Percentiles rank a stretch among this genome's conserved stretches.
Evolutionary conservation across 2,797 vertebrate species (phyloP).

Genomic region (Pangasius mekongensis): DNA sequence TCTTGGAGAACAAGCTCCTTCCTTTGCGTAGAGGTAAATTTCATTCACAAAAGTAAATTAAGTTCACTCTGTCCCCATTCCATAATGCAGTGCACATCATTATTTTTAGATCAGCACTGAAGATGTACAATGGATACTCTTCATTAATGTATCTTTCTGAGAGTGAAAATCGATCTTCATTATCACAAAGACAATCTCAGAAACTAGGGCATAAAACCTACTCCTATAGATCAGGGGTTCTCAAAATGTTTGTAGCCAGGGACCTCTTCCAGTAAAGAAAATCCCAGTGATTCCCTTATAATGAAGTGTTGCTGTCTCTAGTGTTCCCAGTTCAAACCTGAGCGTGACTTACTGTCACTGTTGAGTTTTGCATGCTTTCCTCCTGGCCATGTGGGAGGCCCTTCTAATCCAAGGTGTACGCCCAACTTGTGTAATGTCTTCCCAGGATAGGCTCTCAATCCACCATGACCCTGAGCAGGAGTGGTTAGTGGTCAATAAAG

Average conservation of each 20-base stretch:
- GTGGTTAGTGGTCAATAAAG: background rate
- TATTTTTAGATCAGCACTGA: background rate
- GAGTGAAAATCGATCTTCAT: background rate
- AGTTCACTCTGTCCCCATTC: background rate
- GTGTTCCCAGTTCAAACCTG: background rate
- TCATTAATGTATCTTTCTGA: background rate
- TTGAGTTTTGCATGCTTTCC: background rate
- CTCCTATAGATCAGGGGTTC: background rate
- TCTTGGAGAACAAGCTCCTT: conserved; percentile 88
- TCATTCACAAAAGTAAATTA: background rate
- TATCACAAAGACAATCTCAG: background rate
- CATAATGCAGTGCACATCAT: background rate
- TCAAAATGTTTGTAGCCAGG: background rate
- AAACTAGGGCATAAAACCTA: background rate
- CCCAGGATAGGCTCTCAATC: background rate
- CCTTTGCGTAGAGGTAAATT: conserved; percentile 82
- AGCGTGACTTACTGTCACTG: background rate
- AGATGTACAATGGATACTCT: background rate
- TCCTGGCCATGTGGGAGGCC: background rate
- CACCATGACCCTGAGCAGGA: background rate
- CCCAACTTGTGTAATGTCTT: background rate
- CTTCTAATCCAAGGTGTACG: background rate
- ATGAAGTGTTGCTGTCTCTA: background rate
- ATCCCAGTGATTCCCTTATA: background rate
- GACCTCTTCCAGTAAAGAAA: background rate